Evolutionary conservation across 2,797 vertebrate species (phyloP).

Genomic region (Lagorchestes hirsutus): DNA sequence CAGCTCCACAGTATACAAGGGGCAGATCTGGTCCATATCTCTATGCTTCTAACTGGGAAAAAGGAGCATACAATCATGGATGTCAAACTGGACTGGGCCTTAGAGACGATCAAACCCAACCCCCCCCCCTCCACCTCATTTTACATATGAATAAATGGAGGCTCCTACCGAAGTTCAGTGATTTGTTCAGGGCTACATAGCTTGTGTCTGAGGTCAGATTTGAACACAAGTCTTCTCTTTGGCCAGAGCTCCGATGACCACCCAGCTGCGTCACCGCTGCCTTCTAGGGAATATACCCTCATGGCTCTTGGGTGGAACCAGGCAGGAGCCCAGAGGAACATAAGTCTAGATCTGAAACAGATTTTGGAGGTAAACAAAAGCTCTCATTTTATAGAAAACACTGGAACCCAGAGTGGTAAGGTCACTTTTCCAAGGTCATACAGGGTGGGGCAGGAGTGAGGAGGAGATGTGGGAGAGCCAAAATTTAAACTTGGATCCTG

Average conservation of each 20-base stretch:
- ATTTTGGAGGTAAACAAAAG: background rate
- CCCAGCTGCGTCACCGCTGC: background rate
- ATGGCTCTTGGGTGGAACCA: background rate
- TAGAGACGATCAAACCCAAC: background rate
- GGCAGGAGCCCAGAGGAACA: background rate
- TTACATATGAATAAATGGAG: background rate
- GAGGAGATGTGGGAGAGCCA: background rate
- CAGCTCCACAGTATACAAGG: background rate
- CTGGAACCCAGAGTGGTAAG: background rate
- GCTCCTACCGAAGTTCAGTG: background rate
- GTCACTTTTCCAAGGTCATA: background rate
- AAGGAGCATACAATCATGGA: background rate
- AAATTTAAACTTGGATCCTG: background rate
- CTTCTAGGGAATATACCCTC: background rate
- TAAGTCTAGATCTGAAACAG: background rate
- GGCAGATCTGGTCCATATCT: background rate
- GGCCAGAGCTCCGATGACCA: background rate
- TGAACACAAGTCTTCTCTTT: background rate
- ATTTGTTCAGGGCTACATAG: background rate
- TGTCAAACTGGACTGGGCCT: background rate
- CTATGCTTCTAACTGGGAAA: background rate
- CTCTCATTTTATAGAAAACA: background rate
- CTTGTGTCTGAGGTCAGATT: background rate
- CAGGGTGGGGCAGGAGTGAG: background rate
- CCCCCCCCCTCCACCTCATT: background rate